Base-by-base conservation (phyloP, 2,797 vertebrate genomes). In the Leontocebus nigricollis region DNA sequence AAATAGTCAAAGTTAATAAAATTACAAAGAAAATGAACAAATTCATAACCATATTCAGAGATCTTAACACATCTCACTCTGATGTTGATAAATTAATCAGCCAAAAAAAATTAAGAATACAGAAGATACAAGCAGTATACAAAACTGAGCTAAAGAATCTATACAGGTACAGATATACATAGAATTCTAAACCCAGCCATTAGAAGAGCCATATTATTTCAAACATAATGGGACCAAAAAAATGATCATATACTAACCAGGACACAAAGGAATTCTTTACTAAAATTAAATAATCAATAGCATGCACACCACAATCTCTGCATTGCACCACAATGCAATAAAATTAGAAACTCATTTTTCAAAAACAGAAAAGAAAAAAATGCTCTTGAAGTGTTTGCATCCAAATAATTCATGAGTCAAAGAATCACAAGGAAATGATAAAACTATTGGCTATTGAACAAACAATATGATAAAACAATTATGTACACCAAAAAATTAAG, bases 321-420 rank as follows among this genome's bases (percentile, higher is more conserved):
- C 14, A 64, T 64, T 33, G 61, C 30, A 79, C 46, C 73, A 80
- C 30, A 93, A 33, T 52, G 39, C 64, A 86, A 77, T 72, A 88
- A 95, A 84, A 89, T 8, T 92, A n/a, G 64, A 94, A 92, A 95
- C 80, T 80, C 77, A 79, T 89, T 92, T 85, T 70, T n/a, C 44
- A 79, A 86, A 96, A 81, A 55, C 57, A 96, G 48, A 88, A 81
- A 64, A 70, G 52, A 44, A 83, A 94, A 90, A 97, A 72, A 50
- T 41, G 39, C 15, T 39, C 92, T 97, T 92, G 84, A 90, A 94
- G 92, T 88, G 81, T 76, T 81, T 97, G 44, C 94, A n/a, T 85
- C 77, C 96, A 90, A 97, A 95, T 97, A 94, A 93, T 96, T 97
- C 64, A 97, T 86, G 50, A 81, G 39, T 77, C 64, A 94, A 93